Percentiles rank a stretch among this genome's conserved stretches.
Conservation (phyloP, 1,140 invertebrate species). For the Euschistus heros region DNA sequence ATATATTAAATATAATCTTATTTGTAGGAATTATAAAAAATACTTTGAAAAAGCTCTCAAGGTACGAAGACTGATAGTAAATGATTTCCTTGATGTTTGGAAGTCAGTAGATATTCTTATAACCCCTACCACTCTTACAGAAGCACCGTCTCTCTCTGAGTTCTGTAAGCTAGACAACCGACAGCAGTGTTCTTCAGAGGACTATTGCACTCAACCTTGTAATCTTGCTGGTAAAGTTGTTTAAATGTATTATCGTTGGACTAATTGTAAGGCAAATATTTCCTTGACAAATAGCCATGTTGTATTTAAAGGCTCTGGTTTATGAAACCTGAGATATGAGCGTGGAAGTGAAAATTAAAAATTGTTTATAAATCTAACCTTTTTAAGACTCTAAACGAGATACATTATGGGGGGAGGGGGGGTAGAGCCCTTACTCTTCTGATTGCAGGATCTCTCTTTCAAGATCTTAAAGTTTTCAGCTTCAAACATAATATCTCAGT, state of each 20-base stretch:
- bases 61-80: slow-evolving; percentile 71
- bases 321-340: background rate
- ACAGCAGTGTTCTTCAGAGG: slow-evolving; percentile 74
- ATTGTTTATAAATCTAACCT: background rate
- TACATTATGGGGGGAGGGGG: too few species aligned
- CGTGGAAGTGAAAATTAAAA: background rate
- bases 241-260: background rate
- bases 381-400: background rate
- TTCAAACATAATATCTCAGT: too few species aligned
- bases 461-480: too few species aligned
- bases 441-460: too few species aligned
- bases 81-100: slow-evolving; percentile 77
- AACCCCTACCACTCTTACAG: slow-evolving; percentile 81
- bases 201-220: slow-evolving; percentile 88
- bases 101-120: slow-evolving; percentile 70
- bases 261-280: background rate
- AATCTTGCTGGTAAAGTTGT: slow-evolving; percentile 75
- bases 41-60: slow-evolving; percentile 88
- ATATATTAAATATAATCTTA: background rate
- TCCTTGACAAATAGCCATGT: background rate
- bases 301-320: background rate
- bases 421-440: too few species aligned
- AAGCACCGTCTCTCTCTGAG: slow-evolving; percentile 69
- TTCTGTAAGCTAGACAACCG: slow-evolving; percentile 70
- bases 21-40: slow-evolving; percentile 72